phyloP scores from a whole-genome alignment of 2,888 invertebrate species.

The Sphecodes monilicornis region DNA sequence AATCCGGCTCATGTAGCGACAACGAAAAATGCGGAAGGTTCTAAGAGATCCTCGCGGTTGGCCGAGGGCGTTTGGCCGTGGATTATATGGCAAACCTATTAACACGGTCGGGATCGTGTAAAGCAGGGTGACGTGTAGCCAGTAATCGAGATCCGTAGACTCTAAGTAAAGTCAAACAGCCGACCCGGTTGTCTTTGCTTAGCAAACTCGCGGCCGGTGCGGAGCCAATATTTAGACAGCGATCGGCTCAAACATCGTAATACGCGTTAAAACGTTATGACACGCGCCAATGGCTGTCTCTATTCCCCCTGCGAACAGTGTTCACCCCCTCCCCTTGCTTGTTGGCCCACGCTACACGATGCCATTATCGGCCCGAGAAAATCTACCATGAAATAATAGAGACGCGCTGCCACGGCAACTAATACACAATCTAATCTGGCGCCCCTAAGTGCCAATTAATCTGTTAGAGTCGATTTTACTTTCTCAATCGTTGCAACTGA shows the following conservation, averaged over 20 bases:
- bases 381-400: constrained; percentile 2
- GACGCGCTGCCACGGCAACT: neutral
- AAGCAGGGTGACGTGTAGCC: constrained; percentile 73
- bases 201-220: constrained; percentile 76
- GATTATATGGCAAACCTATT: constrained; percentile 66
- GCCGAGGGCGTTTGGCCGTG: constrained; percentile 44
- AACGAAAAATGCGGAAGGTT: neutral
- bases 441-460: neutral
- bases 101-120: constrained; percentile 60
- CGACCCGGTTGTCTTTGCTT: constrained; percentile 77
- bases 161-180: constrained; percentile 76
- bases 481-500: too few relatives aligned
- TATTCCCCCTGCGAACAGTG: constrained; percentile 25
- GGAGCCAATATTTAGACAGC: constrained; percentile 79
- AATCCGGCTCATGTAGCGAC: neutral
- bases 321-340: constrained; percentile 26
- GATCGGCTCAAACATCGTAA: constrained; percentile 71
- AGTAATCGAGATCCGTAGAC: constrained; percentile 79
- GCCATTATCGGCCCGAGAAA: neutral
- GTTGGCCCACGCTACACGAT: neutral
- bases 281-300: constrained; percentile 70
- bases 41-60: neutral
- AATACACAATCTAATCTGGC: neutral
- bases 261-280: constrained; percentile 71
- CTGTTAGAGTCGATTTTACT: neutral